Base-by-base conservation (phyloP, 2,888 invertebrate species). In the Caprella mutica region DNA sequence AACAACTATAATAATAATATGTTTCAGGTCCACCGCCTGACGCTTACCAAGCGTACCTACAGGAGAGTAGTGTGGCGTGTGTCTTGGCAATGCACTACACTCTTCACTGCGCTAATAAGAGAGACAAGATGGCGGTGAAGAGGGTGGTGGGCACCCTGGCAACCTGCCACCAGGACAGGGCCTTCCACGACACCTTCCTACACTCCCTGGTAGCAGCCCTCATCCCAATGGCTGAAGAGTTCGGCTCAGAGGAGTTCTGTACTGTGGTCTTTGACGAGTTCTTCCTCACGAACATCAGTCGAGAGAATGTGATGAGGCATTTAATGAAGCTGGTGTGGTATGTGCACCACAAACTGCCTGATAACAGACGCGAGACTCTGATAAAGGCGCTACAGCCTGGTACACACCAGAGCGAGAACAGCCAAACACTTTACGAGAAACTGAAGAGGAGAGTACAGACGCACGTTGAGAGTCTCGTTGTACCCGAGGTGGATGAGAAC, bases 251-350 rank as follows among this genome's bases (percentile, higher is more conserved):
- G 74, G 92, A 93, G 67, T 93, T 94, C 71, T 93, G 92, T 73
- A 91, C 91, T 2, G 88, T 89, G 1, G 80, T 96, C 42, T 93
- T 96, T 75, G 93, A 94, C 73, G 92, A 93, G 72, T 94, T 94
- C 72, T 86, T 96, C 69, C 85, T 92, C 73, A 90, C 91, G 56
- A 88, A 88, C 0, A 76, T 93, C 19, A 81, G 84, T 1, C 81
- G 86, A 64, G 93, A 94, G 69, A 93, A 92, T 77, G 92, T 93
- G 0, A 85, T 87, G 3, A 80, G 91, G 52, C 96, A 96, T 76
- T 78, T 94, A 70, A 74, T 93, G 46, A 89, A 93, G 71, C 76
- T 96, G 50, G 73, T 94, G 35, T 93, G 90, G 88, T 90, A 90
- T 70, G 83, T 91, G 63, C 83, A 92, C 73, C 83, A 82, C 21